Evolutionary conservation across 2,888 invertebrate species (phyloP), one percentile per base, ranked within the genome.

Genomic region (Melieria crassipennis): DNA sequence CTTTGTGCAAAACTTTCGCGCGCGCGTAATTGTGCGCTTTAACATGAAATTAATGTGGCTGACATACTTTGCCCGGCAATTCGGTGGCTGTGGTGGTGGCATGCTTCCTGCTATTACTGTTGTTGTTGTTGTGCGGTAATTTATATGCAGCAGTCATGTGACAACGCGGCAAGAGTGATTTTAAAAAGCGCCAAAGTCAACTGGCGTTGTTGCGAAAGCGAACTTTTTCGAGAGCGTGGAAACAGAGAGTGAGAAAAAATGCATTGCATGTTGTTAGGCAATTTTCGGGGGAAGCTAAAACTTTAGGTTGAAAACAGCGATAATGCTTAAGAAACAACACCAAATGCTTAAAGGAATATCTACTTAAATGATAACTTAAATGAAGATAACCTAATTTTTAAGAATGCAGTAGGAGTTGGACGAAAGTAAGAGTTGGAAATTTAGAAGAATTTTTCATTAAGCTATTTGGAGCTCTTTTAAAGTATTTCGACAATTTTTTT

Each of bases 41-140:
- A 63, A 55, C 42, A 56, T 46, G 16, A 63, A 63, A 63, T 63
- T 47, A 63, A 63, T 69, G 16, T 63, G 47, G 13, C 57, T 69
- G 69, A 56, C 69, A 69, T 69, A 69, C 69, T 69, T 69, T 56
- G 10, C 30, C 46, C 60, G 60, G 67, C 67, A 67, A 60, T 42
- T 5, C 6, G 52, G 16, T 16, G 16, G 16, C 16, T 16, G 16
- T 16, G 16, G 43, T 52, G 52, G n/a, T 52, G 50, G 11, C 30
- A 48, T 63, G 60, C 9, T 5, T 5, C 50, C 11, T 9, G 7
- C 65, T 43, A 10, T 55, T 63, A 10, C 13, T n/a, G 16, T n/a
- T 13, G 13, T 43, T 9, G 11, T 11, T 45, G 30, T 7, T 11
- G 16, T 43, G 55, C 30, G 7, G 62, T 56, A 69, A 69, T 69